Evolutionary conservation across 2,113 vertebrate species (phyloP).

Genomic region (Epinephelus fuscoguttatus): DNA sequence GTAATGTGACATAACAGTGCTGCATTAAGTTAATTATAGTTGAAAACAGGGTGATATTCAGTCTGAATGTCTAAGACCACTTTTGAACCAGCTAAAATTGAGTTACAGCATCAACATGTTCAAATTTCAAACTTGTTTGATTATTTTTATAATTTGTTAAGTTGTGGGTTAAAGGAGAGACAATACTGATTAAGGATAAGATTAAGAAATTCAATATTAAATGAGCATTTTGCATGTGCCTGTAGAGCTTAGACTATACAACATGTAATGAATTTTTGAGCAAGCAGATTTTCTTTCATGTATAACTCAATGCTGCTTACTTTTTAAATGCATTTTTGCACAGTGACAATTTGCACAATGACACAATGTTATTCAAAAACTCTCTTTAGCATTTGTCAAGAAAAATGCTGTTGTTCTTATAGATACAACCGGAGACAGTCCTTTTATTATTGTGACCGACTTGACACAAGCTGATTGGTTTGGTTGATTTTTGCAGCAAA

Average conservation of each 20-base stretch:
- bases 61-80: too few relatives aligned
- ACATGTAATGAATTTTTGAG: background rate
- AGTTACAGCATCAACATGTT: too few relatives aligned
- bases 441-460: constrained; percentile 10
- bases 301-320: background rate
- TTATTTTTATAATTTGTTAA: too few relatives aligned
- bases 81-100: too few relatives aligned
- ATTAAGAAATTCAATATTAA: background rate
- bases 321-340: background rate
- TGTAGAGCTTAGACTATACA: background rate
- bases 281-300: background rate
- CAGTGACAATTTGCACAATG: background rate
- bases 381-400: background rate
- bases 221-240: background rate
- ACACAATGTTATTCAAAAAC: background rate
- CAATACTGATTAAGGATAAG: too few relatives aligned
- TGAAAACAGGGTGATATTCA: too few relatives aligned
- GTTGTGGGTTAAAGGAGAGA: too few relatives aligned
- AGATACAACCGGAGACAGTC: constrained; percentile 10
- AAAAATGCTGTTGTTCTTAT: constrained; percentile 29
- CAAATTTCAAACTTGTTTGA: too few relatives aligned
- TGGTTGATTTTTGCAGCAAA: constrained; percentile 51
- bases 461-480: constrained; percentile 45
- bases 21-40: too few relatives aligned
- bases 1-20: too few relatives aligned